Evolutionary conservation across 2,797 vertebrate genomes (phyloP).

Genomic region (Aplochiton taeniatus): DNA sequence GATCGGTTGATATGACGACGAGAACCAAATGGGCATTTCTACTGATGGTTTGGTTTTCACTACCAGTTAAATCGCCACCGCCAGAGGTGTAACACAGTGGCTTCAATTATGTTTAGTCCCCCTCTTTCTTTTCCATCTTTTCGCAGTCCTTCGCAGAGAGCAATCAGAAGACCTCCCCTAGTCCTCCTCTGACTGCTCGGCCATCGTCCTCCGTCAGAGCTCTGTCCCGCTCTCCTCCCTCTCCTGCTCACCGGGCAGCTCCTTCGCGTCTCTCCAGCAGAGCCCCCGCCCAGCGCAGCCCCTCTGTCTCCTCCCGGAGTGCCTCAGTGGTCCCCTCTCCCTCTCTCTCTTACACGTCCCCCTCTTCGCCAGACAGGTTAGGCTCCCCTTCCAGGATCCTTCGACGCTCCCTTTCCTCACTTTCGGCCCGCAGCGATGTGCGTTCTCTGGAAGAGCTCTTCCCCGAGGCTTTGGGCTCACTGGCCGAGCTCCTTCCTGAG

Average conservation of each 20-base stretch:
- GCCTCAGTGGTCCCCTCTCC: not conserved
- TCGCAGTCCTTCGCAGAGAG: conserved; percentile 50
- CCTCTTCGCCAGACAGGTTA: conserved; percentile 2
- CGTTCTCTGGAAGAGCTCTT: conserved; percentile 76
- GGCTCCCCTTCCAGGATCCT: conserved; percentile 20
- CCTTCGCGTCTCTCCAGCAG: conserved; percentile 40
- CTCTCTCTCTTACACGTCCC: conserved; percentile 31
- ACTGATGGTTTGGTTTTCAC: not conserved
- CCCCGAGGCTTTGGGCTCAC: conserved; percentile 54
- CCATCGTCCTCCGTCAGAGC: conserved; percentile 7
- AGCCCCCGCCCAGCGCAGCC: conserved; percentile 45
- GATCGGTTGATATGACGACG: not conserved
- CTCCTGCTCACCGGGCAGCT: conserved; percentile 31
- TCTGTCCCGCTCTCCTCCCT: conserved; percentile 30
- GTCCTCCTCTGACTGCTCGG: conserved; percentile 3
- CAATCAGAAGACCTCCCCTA: conserved; percentile 12
- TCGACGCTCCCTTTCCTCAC: conserved; percentile 49
- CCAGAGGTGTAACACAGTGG: not conserved
- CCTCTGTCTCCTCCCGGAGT: conserved; percentile 12
- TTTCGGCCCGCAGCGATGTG: conserved; percentile 60
- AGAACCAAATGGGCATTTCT: not conserved
- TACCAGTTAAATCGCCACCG: not conserved
- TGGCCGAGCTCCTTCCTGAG: conserved; percentile 59
- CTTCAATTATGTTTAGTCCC: not conserved
- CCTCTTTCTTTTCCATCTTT: not conserved